Evolutionary conservation across 2,797 vertebrate genomes (phyloP).

Genomic region (Syndactyla subalaris): DNA sequence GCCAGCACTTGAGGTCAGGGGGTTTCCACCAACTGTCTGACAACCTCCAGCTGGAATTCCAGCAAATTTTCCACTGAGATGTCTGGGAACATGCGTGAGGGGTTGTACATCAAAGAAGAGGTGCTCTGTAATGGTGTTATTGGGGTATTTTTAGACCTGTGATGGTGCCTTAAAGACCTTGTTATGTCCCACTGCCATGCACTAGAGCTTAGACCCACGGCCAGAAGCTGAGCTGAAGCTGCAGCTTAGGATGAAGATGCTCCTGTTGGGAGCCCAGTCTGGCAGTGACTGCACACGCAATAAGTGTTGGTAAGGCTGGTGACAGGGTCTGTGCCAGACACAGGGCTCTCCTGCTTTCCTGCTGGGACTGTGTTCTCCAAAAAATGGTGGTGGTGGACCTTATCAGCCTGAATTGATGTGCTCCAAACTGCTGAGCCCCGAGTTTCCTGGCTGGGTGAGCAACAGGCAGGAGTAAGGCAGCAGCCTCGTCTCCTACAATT

Average conservation of each 20-base stretch:
- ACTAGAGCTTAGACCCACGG: neutral
- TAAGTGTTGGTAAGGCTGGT: neutral
- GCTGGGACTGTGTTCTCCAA: neutral
- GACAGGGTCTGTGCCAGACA: neutral
- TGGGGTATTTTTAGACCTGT: neutral
- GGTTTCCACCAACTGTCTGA: constrained; percentile 58
- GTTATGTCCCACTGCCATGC: neutral
- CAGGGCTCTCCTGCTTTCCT: neutral
- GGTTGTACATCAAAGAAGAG: constrained; percentile 9
- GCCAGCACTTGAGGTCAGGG: constrained; percentile 46
- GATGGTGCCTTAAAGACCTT: neutral
- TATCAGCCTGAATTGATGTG: neutral
- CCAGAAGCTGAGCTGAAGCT: neutral
- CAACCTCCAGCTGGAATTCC: constrained; percentile 46
- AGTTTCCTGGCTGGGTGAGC: neutral
- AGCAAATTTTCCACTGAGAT: constrained; percentile 45
- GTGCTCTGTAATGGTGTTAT: neutral
- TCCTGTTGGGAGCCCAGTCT: neutral
- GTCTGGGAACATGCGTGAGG: neutral
- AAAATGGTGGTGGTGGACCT: neutral
- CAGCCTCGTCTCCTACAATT: neutral
- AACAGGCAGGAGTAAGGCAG: neutral
- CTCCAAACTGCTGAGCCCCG: neutral
- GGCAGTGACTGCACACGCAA: neutral
- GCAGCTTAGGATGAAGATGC: neutral